These are phyloP conservation scores for Drosophila aldrichi DNA, from an alignment of 2,888 invertebrate genomes.

Conservation along the genomic window DNA sequence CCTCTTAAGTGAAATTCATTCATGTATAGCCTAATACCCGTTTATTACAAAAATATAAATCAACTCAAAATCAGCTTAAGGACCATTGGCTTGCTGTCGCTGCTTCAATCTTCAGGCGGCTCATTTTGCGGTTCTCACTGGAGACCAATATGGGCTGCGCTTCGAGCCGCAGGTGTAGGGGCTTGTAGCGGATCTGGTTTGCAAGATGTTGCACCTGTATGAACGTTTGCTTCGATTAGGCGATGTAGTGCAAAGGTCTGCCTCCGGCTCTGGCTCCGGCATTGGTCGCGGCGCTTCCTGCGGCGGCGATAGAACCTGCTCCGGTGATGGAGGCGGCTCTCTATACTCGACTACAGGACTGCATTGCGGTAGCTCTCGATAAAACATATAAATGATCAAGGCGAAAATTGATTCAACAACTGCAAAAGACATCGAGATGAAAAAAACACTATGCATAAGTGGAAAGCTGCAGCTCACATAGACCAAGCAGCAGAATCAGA, in stretches of 20 bases:
- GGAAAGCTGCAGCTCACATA: conserved; percentile 34
- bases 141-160: not conserved
- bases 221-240: not conserved
- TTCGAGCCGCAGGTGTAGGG: conserved; percentile 19
- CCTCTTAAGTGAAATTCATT: not conserved
- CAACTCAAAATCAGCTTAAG: conserved; percentile 12
- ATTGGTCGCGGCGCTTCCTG: not conserved
- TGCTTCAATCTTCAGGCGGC: not conserved
- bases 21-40: not conserved
- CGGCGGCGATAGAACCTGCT: not conserved
- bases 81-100: not conserved
- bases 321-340: not conserved
- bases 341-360: not conserved
- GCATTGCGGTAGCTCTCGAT: conserved; percentile 27
- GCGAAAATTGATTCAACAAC: conserved; percentile 61
- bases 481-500: conserved; percentile 35
- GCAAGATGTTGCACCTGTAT: conserved; percentile 23
- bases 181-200: conserved; percentile 4
- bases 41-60: conserved; percentile 14
- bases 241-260: not conserved
- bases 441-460: not conserved
- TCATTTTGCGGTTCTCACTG: not conserved
- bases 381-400: conserved; percentile 57
- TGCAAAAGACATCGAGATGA: conserved; percentile 3
- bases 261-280: not conserved